Conservation (phyloP, 1,140 invertebrate genomes). For the Aleiodes sp. region DNA sequence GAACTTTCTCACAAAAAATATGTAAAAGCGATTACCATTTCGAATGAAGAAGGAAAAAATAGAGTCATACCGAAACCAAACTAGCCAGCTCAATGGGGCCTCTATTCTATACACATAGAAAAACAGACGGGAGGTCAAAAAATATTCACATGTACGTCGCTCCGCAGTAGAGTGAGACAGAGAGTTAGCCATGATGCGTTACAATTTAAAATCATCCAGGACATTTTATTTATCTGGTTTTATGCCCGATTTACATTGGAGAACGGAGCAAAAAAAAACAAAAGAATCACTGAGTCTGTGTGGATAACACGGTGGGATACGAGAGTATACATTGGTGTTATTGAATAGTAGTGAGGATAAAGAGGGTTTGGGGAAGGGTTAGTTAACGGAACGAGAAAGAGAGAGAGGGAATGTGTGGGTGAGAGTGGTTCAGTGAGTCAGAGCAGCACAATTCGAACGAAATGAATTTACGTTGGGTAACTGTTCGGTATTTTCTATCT, state of each 20-base stretch:
- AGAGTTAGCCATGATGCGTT: not conserved
- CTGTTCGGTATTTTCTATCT: constrained; percentile 5
- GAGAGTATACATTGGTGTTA: constrained; percentile 7
- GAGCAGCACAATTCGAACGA: constrained; percentile 9
- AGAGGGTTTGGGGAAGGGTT: too few relatives aligned
- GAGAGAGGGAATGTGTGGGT: not conserved
- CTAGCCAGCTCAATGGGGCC: not conserved
- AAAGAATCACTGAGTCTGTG: too few relatives aligned
- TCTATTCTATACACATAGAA: not conserved
- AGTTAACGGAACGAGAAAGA: too few relatives aligned
- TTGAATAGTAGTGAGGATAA: too few relatives aligned
- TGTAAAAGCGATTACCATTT: not conserved
- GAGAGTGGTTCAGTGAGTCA: not conserved
- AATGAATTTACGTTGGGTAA: constrained; percentile 8
- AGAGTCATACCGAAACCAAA: not conserved
- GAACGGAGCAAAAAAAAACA: too few relatives aligned
- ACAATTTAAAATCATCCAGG: constrained; percentile 13
- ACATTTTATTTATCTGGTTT: constrained; percentile 31
- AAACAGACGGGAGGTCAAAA: not conserved
- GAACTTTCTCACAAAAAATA: not conserved
- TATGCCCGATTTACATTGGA: constrained; percentile 22
- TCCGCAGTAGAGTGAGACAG: not conserved
- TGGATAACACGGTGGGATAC: too few relatives aligned
- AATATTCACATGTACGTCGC: too few relatives aligned
- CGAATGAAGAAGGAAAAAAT: not conserved